phyloP scores from a whole-genome alignment of 2,888 invertebrate species.

The Calliphora vomitoria region DNA sequence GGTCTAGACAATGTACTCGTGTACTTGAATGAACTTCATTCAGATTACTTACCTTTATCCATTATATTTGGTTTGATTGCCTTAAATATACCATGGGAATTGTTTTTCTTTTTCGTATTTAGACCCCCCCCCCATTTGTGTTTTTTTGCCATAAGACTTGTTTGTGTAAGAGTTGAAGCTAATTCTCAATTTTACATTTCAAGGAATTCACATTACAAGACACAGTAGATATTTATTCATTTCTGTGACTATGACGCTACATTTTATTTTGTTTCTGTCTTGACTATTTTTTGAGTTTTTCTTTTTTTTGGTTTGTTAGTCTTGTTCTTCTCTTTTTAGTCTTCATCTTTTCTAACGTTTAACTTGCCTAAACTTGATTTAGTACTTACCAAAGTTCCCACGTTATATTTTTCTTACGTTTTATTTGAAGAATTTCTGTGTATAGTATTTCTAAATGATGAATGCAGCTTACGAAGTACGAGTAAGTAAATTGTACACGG shows the following conservation, averaged over 20 bases:
- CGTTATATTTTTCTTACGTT: constrained; percentile 59
- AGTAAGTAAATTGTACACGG: not conserved
- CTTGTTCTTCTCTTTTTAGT: constrained; percentile 8
- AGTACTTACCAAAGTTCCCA: constrained; percentile 67
- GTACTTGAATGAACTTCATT: constrained; percentile 49
- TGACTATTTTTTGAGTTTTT: not conserved
- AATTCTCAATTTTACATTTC: constrained; percentile 62
- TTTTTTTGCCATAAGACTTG: constrained; percentile 50
- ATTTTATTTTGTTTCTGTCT: constrained; percentile 46
- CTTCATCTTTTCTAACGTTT: constrained; percentile 50
- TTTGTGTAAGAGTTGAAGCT: constrained; percentile 42
- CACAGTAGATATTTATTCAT: constrained; percentile 31
- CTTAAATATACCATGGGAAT: constrained; percentile 57
- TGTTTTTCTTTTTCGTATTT: constrained; percentile 30
- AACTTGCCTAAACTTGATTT: constrained; percentile 65
- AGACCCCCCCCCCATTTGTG: not conserved
- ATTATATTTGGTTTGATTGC: constrained; percentile 29
- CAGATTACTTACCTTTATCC: constrained; percentile 39
- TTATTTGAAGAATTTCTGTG: not conserved
- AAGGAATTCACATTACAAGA: constrained; percentile 57
- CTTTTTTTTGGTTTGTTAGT: not conserved
- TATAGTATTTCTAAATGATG: not conserved
- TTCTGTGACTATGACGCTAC: constrained; percentile 41
- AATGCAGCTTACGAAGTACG: not conserved
- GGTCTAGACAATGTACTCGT: constrained; percentile 58